Conservation (phyloP, 2,797 vertebrate species). For the Leuciscus waleckii region DNA sequence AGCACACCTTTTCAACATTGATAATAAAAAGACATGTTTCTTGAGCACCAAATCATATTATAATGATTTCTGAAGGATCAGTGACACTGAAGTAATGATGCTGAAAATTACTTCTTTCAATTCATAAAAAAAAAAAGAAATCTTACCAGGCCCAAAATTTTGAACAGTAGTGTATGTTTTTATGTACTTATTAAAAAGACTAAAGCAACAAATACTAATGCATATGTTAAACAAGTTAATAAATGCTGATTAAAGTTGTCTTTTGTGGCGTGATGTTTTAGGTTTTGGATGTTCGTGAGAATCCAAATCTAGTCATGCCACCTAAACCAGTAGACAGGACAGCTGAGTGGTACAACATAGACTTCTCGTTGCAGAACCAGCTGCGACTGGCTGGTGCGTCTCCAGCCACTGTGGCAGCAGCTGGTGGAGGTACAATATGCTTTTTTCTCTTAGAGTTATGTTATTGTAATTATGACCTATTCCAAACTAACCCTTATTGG, state of each 20-base stretch:
- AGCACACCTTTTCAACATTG: not conserved
- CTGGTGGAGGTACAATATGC: constrained; percentile 79
- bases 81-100: too few relatives aligned
- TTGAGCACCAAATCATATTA: not conserved
- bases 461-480: not conserved
- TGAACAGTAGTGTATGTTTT: not conserved
- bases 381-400: constrained; percentile 94
- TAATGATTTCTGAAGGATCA: not conserved
- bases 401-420: constrained; percentile 90
- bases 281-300: constrained; percentile 95
- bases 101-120: not conserved
- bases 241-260: not conserved
- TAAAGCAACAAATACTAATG: too few relatives aligned
- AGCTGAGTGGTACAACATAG: constrained; percentile 97
- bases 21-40: not conserved
- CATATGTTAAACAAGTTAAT: not conserved
- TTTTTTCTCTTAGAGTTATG: not conserved
- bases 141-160: not conserved
- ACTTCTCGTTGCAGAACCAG: constrained; percentile 98
- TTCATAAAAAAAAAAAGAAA: not conserved
- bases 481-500: not conserved
- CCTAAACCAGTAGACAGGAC: constrained; percentile 89
- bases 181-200: not conserved
- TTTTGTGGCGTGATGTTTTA: constrained; percentile 60
- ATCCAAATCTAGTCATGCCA: constrained; percentile 97